Percentiles rank a stretch among this genome's conserved stretches.
phyloP scores from a whole-genome alignment of 2,888 invertebrate genomes.

The Saturnia pavonia region DNA sequence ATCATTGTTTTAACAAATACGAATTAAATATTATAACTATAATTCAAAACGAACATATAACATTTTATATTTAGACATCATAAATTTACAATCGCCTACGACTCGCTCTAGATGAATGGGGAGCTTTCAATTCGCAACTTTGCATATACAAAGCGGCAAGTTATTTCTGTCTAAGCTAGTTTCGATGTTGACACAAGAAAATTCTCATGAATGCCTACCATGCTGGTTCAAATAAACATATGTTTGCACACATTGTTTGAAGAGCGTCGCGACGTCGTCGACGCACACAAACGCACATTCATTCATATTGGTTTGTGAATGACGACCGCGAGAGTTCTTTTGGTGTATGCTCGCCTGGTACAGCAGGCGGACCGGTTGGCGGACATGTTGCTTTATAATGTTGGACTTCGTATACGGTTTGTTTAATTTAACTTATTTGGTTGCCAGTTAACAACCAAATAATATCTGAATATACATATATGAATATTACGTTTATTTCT shows the following conservation, averaged over 20 bases:
- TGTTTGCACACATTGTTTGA: slow-evolving; percentile 52
- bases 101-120: slow-evolving; percentile 31
- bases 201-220: slow-evolving; percentile 79
- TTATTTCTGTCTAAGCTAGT: slow-evolving; percentile 71
- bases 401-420: slow-evolving; percentile 2
- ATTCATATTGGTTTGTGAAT: slow-evolving; percentile 67
- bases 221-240: slow-evolving; percentile 73
- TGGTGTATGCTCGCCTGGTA: slow-evolving; percentile 68
- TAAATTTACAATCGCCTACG: slow-evolving; percentile 16
- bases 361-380: slow-evolving; percentile 60
- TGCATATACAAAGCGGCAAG: slow-evolving; percentile 70
- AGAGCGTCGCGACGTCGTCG: slow-evolving; percentile 34
- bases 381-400: slow-evolving; percentile 66
- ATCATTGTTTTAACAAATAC: background rate
- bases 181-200: slow-evolving; percentile 77
- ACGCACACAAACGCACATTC: slow-evolving; percentile 51
- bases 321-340: slow-evolving; percentile 63
- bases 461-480: background rate
- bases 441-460: background rate
- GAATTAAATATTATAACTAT: background rate
- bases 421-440: background rate
- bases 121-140: slow-evolving; percentile 51
- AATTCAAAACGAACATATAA: background rate
- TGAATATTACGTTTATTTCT: background rate
- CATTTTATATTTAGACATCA: slow-evolving; percentile 1